These are phyloP conservation scores for Thyatira batis DNA, from an alignment of 2,888 invertebrate species.

Conservation along the genomic window DNA sequence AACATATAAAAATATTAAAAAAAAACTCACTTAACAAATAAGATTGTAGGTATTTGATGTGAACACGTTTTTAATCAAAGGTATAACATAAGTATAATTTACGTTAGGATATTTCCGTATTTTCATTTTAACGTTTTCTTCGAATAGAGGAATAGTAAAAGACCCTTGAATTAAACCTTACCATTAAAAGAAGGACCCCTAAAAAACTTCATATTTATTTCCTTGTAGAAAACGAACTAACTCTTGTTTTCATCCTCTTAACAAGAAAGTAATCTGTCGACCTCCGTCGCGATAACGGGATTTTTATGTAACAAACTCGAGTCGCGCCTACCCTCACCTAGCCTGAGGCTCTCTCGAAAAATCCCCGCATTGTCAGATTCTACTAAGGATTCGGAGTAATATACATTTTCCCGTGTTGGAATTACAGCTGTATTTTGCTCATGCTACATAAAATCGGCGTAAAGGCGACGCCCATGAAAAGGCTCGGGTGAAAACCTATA, in stretches of 20 bases:
- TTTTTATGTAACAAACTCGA: constrained; percentile 80
- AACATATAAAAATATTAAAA: too few relatives aligned
- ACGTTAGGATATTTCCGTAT: not conserved
- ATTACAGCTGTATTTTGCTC: constrained; percentile 76
- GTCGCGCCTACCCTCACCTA: constrained; percentile 80
- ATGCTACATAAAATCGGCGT: constrained; percentile 77
- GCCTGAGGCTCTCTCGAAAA: constrained; percentile 73
- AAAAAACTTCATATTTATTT: constrained; percentile 71
- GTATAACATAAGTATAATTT: not conserved
- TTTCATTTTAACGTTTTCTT: constrained; percentile 28
- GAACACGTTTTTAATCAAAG: too few relatives aligned
- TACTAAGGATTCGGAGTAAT: constrained; percentile 75
- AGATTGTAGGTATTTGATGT: too few relatives aligned
- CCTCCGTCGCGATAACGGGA: constrained; percentile 78
- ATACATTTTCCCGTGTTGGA: constrained; percentile 77
- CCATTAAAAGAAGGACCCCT: constrained; percentile 54
- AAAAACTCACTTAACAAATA: too few relatives aligned
- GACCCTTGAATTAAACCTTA: constrained; percentile 51
- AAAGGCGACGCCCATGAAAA: constrained; percentile 72
- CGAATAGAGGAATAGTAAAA: constrained; percentile 48
- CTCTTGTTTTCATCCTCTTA: constrained; percentile 80
- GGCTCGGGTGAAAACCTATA: constrained; percentile 59
- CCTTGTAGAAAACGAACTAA: constrained; percentile 72
- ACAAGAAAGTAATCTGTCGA: constrained; percentile 82
- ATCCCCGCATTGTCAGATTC: constrained; percentile 76